Percentiles rank a stretch among this genome's conserved stretches.
phyloP scores from a whole-genome alignment of 1,140 invertebrate genomes.

The Formica exsecta region DNA sequence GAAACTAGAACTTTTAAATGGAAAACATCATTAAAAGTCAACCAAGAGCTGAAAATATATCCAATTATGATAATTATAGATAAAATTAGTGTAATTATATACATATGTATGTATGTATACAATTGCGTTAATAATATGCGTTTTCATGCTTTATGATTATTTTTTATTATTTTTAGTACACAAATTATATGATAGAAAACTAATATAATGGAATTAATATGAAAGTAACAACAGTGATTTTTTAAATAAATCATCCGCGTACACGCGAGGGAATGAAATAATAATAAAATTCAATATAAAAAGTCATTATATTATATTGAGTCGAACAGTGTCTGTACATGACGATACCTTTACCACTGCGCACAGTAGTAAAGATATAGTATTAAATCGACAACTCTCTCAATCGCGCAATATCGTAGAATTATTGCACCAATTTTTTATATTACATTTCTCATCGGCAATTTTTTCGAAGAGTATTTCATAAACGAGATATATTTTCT shows the following conservation, averaged over 20 bases:
- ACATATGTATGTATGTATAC: too few species aligned
- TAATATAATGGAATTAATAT: neutral
- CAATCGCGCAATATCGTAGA: neutral
- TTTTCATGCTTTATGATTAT: neutral
- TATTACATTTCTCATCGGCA: neutral
- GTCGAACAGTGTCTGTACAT: neutral
- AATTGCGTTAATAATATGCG: too few species aligned
- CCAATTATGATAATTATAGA: conserved; percentile 2
- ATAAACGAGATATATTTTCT: neutral
- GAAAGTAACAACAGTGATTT: neutral
- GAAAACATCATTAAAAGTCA: neutral
- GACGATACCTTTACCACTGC: neutral
- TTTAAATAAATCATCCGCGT: neutral
- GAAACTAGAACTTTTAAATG: conserved; percentile 32
- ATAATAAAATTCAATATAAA: conserved; percentile 2
- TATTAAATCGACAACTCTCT: neutral
- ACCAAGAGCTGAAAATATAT: neutral
- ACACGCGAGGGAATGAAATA: neutral
- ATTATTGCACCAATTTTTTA: neutral
- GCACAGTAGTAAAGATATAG: conserved; percentile 13
- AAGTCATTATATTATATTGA: neutral
- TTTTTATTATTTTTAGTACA: neutral
- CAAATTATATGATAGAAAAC: neutral
- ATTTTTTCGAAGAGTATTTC: neutral
- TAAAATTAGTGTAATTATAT: neutral